Evolutionary conservation across 64 coral and sea anemone species (phyloP).

Genomic region (Exaiptasia diaphana): DNA sequence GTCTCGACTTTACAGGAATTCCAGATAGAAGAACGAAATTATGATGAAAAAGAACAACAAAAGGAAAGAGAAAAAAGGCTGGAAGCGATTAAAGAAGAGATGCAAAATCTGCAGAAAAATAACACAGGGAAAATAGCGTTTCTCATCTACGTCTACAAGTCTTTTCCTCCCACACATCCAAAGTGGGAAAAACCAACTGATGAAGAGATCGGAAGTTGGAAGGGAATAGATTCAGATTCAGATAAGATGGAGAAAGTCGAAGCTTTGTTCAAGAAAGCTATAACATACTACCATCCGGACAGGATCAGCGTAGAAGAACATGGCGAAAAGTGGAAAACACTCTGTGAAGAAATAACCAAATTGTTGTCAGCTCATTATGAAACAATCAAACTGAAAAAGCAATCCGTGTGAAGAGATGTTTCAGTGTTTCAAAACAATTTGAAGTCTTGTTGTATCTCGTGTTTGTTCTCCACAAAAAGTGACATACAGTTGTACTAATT

Average conservation of each 20-base stretch:
- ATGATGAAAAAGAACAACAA: slow-evolving; percentile 43
- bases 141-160: slow-evolving; percentile 35
- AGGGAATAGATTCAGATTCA: background rate
- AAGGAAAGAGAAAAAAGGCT: slow-evolving; percentile 11
- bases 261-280: slow-evolving; percentile 16
- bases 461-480: too few relatives aligned
- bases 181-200: slow-evolving; percentile 46
- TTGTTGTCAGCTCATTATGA: slow-evolving; percentile 46
- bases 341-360: slow-evolving; percentile 66
- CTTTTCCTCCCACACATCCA: slow-evolving; percentile 34
- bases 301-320: slow-evolving; percentile 39
- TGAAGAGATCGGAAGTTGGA: slow-evolving; percentile 51
- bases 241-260: background rate
- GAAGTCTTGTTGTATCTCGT: too few relatives aligned
- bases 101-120: background rate
- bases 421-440: too few relatives aligned
- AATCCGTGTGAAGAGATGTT: too few relatives aligned
- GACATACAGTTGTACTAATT: too few relatives aligned
- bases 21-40: slow-evolving; percentile 16
- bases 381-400: slow-evolving; percentile 10
- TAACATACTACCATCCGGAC: slow-evolving; percentile 58
- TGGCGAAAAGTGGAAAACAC: slow-evolving; percentile 52
- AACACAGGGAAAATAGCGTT: background rate
- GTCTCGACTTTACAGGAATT: slow-evolving; percentile 28
- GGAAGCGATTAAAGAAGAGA: slow-evolving; percentile 8